Percentiles rank a stretch among this genome's conserved stretches.
Conservation (phyloP, 2,113 vertebrate genomes). For the Elgaria multicarinata region DNA sequence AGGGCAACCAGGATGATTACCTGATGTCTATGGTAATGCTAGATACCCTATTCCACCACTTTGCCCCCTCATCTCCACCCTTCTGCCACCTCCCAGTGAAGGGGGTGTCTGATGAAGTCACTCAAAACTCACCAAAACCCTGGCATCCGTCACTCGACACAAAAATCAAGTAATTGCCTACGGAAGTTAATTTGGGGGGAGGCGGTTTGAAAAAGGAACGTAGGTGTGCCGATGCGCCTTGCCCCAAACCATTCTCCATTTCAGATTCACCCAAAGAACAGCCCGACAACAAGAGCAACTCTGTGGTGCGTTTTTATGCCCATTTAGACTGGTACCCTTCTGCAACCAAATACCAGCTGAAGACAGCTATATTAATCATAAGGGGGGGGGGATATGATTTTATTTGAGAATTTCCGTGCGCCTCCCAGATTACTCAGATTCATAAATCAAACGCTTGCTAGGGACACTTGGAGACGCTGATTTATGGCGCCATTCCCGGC, state of each 20-base stretch:
- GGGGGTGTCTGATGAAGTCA: not conserved
- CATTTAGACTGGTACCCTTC: constrained; percentile 67
- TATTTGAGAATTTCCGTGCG: constrained; percentile 74
- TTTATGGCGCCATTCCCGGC: constrained; percentile 75
- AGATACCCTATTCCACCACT: not conserved
- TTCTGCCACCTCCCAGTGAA: not conserved
- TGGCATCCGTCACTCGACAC: not conserved
- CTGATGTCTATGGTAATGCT: too few species aligned
- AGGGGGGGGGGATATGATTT: constrained; percentile 67
- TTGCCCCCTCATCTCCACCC: not conserved
- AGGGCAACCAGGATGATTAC: too few species aligned
- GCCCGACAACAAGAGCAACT: too few species aligned
- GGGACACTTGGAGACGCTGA: constrained; percentile 76
- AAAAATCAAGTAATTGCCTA: not conserved
- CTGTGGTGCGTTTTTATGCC: constrained; percentile 53
- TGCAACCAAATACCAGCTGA: constrained; percentile 65
- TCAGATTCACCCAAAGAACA: not conserved
- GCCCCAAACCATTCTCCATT: not conserved
- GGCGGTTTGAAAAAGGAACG: not conserved
- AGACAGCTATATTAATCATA: constrained; percentile 80
- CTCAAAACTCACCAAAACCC: not conserved
- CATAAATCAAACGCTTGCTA: constrained; percentile 78
- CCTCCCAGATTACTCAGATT: constrained; percentile 62
- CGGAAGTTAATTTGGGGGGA: not conserved
- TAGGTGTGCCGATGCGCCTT: not conserved